Evolutionary conservation across 2,888 invertebrate genomes (phyloP).

Genomic region (Ptychoptera contaminata): DNA sequence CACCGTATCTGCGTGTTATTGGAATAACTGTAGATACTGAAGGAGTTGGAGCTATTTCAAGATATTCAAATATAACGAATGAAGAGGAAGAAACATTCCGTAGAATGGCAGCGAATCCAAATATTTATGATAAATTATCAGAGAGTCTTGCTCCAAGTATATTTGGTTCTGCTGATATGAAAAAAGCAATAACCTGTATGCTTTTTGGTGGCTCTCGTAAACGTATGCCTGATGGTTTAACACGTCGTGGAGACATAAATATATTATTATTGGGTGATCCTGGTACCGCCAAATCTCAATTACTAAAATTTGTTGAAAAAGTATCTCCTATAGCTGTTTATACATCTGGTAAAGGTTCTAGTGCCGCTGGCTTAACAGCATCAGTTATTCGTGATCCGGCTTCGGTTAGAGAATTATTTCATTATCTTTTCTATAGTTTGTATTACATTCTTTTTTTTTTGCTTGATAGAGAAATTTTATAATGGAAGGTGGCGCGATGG

Average conservation of each 20-base stretch:
- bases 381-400: constrained; percentile 89
- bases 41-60: constrained; percentile 47
- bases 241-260: constrained; percentile 93
- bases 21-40: constrained; percentile 80
- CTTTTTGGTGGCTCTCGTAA: constrained; percentile 87
- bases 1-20: constrained; percentile 87
- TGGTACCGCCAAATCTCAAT: constrained; percentile 97
- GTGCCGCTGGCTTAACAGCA: constrained; percentile 96
- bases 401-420: constrained; percentile 45
- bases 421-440: not conserved
- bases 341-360: constrained; percentile 98
- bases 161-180: constrained; percentile 85
- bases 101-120: constrained; percentile 65
- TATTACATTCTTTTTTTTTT: constrained; percentile 7
- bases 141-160: constrained; percentile 94
- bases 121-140: constrained; percentile 78
- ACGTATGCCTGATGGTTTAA: constrained; percentile 85
- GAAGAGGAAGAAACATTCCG: constrained; percentile 51
- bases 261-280: constrained; percentile 91
- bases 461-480: constrained; percentile 77
- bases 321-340: constrained; percentile 91
- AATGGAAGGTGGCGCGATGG: constrained; percentile 99
- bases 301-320: constrained; percentile 92
- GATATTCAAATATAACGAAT: constrained; percentile 36
- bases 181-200: constrained; percentile 89